Percentiles rank a stretch among this genome's conserved stretches.
Evolutionary conservation across 2,113 vertebrate genomes (phyloP).

Genomic region (Rhinolophus sinicus): DNA sequence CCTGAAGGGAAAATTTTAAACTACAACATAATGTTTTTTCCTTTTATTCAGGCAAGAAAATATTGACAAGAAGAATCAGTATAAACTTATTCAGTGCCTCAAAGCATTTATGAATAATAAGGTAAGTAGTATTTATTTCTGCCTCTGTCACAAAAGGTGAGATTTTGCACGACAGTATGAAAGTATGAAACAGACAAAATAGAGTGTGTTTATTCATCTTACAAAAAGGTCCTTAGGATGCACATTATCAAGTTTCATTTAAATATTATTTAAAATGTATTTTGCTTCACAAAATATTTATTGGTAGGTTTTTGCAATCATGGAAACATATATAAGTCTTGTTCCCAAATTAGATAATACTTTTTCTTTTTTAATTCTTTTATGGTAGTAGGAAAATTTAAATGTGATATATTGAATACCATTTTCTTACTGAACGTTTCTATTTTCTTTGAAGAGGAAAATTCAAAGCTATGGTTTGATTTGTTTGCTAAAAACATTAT

Average conservation of each 20-base stretch:
- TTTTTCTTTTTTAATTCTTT: neutral
- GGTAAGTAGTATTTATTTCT: conserved; percentile 85
- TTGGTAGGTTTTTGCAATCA: neutral
- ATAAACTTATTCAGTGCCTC: conserved; percentile 99
- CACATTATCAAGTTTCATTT: neutral
- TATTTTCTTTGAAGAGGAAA: conserved; percentile 22
- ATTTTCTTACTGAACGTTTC: conserved; percentile 18
- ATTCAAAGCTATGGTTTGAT: conserved; percentile 14
- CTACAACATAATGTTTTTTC: neutral
- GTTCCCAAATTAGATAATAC: neutral
- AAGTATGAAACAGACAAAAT: conserved; percentile 1
- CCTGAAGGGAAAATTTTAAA: neutral
- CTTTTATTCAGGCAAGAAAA: conserved; percentile 91
- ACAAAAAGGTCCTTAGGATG: conserved; percentile 18
- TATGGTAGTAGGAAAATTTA: neutral
- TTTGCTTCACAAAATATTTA: conserved; percentile 15
- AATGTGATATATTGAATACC: neutral
- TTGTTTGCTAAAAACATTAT: neutral
- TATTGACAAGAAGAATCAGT: conserved; percentile 97
- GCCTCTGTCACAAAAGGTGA: conserved; percentile 6
- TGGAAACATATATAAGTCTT: neutral
- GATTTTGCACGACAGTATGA: neutral
- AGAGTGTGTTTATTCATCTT: conserved; percentile 2
- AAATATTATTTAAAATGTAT: conserved; percentile 39
- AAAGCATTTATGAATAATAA: conserved; percentile 99